Percentiles rank a stretch among this genome's conserved stretches.
These are phyloP conservation scores for Spinus pinus DNA, from an alignment of 2,797 vertebrate species.

Conservation along the genomic window DNA sequence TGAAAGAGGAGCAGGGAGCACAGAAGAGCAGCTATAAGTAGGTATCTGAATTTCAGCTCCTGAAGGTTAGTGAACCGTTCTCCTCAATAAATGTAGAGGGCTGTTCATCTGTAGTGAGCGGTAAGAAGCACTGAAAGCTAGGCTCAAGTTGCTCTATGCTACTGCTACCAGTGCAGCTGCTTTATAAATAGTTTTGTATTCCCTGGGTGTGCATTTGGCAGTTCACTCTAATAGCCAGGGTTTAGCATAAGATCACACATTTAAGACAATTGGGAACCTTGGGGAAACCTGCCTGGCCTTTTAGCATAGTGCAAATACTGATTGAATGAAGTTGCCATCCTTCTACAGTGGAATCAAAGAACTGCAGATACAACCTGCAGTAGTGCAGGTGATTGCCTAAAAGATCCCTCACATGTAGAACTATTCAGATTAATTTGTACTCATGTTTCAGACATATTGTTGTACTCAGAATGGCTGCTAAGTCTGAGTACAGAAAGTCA, in stretches of 20 bases:
- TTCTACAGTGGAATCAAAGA: background rate
- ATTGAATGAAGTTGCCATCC: background rate
- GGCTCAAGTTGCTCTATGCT: background rate
- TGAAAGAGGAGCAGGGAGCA: background rate
- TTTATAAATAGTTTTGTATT: background rate
- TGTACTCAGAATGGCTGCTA: background rate
- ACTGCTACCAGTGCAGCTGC: background rate
- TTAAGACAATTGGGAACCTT: background rate
- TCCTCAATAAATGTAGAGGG: background rate
- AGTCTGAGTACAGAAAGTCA: background rate
- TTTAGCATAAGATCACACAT: background rate
- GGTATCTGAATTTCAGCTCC: background rate
- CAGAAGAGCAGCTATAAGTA: background rate
- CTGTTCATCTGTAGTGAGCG: background rate
- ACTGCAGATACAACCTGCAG: background rate
- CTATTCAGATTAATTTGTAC: background rate
- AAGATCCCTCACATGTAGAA: background rate
- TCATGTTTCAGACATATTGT: background rate
- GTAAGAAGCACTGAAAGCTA: background rate
- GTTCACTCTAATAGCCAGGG: background rate
- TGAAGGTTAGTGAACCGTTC: background rate
- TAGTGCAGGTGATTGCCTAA: background rate
- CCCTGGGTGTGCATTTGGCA: background rate
- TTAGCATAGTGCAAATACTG: background rate
- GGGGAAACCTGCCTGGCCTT: background rate